Percentiles rank a stretch among this genome's conserved stretches.
phyloP scores from a whole-genome alignment of 1,140 invertebrate species.

The Sipha flava region DNA sequence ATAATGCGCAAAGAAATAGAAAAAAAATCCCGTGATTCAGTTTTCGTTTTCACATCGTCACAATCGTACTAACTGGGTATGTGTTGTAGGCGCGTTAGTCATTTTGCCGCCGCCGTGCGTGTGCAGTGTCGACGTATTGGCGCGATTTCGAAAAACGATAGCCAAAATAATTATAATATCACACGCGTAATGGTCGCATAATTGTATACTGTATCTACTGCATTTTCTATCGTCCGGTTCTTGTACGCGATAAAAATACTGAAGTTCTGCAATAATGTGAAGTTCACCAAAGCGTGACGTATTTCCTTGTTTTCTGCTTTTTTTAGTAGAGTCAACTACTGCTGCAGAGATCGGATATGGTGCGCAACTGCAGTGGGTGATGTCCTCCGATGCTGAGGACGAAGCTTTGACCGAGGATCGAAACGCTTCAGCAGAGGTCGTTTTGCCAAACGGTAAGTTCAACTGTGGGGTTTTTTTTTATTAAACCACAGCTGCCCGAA shows the following conservation, averaged over 20 bases:
- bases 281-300: too few relatives aligned
- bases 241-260: too few relatives aligned
- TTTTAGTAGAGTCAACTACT: background rate
- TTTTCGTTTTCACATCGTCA: background rate
- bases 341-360: background rate
- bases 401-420: background rate
- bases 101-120: background rate
- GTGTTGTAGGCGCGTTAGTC: background rate
- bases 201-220: too few relatives aligned
- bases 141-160: too few relatives aligned
- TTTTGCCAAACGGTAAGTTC: constrained; percentile 10
- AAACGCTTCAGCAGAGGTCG: background rate
- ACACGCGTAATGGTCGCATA: too few relatives aligned
- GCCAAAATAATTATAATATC: too few relatives aligned
- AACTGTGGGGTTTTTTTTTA: background rate
- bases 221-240: too few relatives aligned
- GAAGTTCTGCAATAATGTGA: too few relatives aligned
- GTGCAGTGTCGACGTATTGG: background rate
- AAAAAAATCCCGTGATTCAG: background rate
- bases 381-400: background rate
- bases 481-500: background rate
- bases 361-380: background rate
- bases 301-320: background rate
- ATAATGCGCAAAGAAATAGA: background rate
- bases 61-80: background rate